These are phyloP conservation scores for Colossoma macropomum DNA, from an alignment of 2,113 vertebrate species.

Conservation along the genomic window DNA sequence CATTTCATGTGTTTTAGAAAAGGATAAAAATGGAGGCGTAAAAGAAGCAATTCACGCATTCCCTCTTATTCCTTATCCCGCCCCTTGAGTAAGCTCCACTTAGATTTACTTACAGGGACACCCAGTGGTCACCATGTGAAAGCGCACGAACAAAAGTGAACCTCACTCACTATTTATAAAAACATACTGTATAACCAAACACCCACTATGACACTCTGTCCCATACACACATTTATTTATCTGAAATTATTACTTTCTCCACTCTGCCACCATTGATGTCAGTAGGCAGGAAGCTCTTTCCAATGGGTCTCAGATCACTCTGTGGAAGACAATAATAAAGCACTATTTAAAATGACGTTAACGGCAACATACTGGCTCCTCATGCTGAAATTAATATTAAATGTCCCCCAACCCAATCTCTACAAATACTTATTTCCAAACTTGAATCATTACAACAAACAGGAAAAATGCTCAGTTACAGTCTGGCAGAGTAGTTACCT, in stretches of 20 bases:
- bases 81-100: neutral
- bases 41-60: neutral
- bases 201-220: neutral
- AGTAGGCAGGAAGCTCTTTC: constrained; percentile 89
- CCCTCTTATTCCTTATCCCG: constrained; percentile 37
- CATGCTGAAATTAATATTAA: no score
- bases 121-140: constrained; percentile 65
- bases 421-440: neutral
- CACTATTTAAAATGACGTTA: no score
- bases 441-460: neutral
- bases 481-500: no score
- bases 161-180: no score
- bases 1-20: neutral
- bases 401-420: no score
- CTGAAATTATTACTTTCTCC: constrained; percentile 84
- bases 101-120: constrained; percentile 56
- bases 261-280: constrained; percentile 95
- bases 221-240: neutral
- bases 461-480: neutral
- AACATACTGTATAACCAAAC: no score
- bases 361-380: no score
- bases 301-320: constrained; percentile 94
- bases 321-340: constrained; percentile 70
- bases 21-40: neutral
- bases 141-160: neutral